These are phyloP conservation scores for Salmo trutta DNA, from an alignment of 2,797 vertebrate species.

Conservation along the genomic window DNA sequence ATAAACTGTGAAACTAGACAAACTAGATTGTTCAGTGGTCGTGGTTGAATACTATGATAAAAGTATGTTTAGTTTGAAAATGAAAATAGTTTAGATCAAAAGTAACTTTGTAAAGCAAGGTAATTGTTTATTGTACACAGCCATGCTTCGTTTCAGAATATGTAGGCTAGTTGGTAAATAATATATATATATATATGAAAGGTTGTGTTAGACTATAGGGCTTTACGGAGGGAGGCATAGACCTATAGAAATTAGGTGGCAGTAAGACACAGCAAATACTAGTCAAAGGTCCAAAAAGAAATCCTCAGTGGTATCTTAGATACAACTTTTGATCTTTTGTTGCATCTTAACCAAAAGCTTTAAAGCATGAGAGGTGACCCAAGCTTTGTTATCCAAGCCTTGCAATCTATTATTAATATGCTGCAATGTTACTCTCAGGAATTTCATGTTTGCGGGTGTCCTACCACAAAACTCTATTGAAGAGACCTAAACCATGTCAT, in stretches of 20 bases:
- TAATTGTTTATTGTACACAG: not conserved
- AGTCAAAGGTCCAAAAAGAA: slow-evolving; percentile 36
- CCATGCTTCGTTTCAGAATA: too few relatives aligned
- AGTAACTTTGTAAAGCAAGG: not conserved
- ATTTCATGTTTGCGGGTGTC: slow-evolving; percentile 82
- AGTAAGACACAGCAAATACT: slow-evolving; percentile 66
- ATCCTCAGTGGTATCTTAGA: slow-evolving; percentile 33
- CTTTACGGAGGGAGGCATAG: not conserved
- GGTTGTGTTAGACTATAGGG: not conserved
- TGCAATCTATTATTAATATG: slow-evolving; percentile 80
- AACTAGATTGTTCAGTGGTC: not conserved
- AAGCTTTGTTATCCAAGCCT: slow-evolving; percentile 74
- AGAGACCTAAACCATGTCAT: slow-evolving; percentile 81
- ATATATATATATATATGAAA: not conserved
- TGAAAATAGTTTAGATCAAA: not conserved
- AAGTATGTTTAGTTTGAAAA: not conserved
- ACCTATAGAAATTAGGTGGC: slow-evolving; percentile 18
- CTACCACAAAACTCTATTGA: slow-evolving; percentile 79
- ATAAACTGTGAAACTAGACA: not conserved
- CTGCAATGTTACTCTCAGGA: slow-evolving; percentile 76
- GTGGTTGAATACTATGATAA: not conserved
- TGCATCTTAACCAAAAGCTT: slow-evolving; percentile 59
- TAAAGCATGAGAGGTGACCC: slow-evolving; percentile 66
- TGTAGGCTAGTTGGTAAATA: not conserved
- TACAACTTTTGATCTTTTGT: slow-evolving; percentile 53